Conservation (phyloP, 2,113 vertebrate species). For the Xiphophorus couchianus region DNA sequence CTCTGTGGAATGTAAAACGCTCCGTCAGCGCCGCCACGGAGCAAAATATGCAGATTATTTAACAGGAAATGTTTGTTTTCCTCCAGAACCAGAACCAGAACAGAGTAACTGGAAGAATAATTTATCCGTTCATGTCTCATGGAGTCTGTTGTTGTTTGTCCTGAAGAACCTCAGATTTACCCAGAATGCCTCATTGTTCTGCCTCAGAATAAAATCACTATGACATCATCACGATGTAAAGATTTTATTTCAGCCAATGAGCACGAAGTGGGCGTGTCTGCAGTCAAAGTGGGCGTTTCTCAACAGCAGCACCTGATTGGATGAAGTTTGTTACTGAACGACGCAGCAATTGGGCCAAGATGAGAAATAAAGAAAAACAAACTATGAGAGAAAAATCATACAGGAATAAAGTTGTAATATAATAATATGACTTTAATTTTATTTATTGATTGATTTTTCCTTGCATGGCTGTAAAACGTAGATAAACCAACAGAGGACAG, state of each 20-base stretch:
- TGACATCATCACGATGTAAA: background rate
- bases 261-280: no score
- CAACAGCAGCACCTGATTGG: no score
- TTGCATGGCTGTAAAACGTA: no score
- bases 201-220: slow-evolving; percentile 59
- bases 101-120: slow-evolving; percentile 1
- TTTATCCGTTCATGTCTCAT: background rate
- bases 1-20: slow-evolving; percentile 66
- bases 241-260: slow-evolving; percentile 14
- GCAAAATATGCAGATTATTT: slow-evolving; percentile 40
- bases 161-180: slow-evolving; percentile 51
- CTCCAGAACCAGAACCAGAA: background rate
- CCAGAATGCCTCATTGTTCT: slow-evolving; percentile 59
- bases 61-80: background rate
- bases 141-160: slow-evolving; percentile 12
- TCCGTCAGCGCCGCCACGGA: background rate
- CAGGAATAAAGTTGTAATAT: no score
- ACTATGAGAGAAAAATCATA: no score
- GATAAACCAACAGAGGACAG: no score
- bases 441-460: no score
- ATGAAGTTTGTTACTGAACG: no score
- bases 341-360: no score
- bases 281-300: no score
- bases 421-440: no score
- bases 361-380: no score